These are phyloP conservation scores for Triplophysa yarkandensis DNA, from an alignment of 2,797 vertebrate species.

Conservation along the genomic window DNA sequence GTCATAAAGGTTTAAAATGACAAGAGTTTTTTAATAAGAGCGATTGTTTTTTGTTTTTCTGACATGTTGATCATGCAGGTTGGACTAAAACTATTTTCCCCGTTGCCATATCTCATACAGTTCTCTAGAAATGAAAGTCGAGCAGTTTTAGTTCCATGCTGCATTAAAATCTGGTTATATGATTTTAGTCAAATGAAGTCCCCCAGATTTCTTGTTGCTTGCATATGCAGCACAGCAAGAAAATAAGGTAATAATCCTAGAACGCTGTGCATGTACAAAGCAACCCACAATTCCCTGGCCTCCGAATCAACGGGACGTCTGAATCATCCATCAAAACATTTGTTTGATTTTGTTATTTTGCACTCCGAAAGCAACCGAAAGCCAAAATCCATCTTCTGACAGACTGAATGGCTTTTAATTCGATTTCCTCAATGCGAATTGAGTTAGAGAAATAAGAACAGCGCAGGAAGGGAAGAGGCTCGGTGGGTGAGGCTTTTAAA, in stretches of 20 bases:
- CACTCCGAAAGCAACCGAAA: constrained; percentile 27
- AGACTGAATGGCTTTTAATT: constrained; percentile 51
- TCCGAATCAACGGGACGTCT: constrained; percentile 27
- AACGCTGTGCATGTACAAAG: constrained; percentile 19
- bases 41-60: neutral
- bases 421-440: constrained; percentile 51
- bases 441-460: constrained; percentile 52
- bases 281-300: constrained; percentile 9
- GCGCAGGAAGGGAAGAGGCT: constrained; percentile 11
- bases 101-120: constrained; percentile 3
- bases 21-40: too few species aligned
- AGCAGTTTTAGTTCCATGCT: constrained; percentile 35
- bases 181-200: constrained; percentile 39
- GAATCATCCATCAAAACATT: constrained; percentile 46
- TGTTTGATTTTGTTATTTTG: constrained; percentile 41
- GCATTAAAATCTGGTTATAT: constrained; percentile 40
- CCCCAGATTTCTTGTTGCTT: constrained; percentile 19
- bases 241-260: constrained; percentile 38
- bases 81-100: constrained; percentile 24
- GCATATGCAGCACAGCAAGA: constrained; percentile 11
- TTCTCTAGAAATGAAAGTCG: constrained; percentile 13
- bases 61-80: constrained; percentile 29
- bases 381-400: constrained; percentile 51
- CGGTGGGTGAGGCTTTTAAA: neutral
- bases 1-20: too few species aligned